Evolutionary conservation across 2,113 vertebrate genomes (phyloP).

Genomic region (Stegastes partitus): DNA sequence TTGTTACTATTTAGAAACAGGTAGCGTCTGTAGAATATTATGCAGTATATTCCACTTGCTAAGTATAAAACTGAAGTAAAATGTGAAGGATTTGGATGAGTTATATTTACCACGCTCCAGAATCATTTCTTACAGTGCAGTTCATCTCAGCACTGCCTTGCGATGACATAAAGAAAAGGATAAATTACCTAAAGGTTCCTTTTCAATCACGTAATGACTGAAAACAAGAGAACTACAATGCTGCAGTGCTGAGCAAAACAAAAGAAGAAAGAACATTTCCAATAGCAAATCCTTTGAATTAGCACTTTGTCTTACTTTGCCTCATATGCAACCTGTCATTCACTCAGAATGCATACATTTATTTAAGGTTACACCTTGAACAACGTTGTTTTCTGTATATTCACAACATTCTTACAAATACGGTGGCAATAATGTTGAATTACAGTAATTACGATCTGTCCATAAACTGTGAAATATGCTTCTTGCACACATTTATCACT

Average conservation of each 20-base stretch:
- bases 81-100: no score
- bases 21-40: no score
- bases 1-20: no score
- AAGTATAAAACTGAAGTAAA: no score
- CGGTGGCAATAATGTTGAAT: conserved; percentile 1
- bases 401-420: background rate
- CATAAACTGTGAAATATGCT: background rate
- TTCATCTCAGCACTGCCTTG: background rate
- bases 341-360: background rate
- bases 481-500: background rate
- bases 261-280: background rate
- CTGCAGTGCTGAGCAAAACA: no score
- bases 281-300: background rate
- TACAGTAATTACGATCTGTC: conserved; percentile 1
- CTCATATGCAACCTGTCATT: background rate
- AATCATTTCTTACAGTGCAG: no score
- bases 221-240: no score
- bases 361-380: background rate
- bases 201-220: no score
- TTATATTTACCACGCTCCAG: no score
- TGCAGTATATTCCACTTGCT: no score
- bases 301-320: background rate
- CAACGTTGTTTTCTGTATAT: background rate
- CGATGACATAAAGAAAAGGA: background rate
- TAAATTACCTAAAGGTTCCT: no score